A percentile compares a stretch with the other conserved stretches of the same genome.
phyloP scores from a whole-genome alignment of 2,113 vertebrate species.

The Heptranchias perlo region DNA sequence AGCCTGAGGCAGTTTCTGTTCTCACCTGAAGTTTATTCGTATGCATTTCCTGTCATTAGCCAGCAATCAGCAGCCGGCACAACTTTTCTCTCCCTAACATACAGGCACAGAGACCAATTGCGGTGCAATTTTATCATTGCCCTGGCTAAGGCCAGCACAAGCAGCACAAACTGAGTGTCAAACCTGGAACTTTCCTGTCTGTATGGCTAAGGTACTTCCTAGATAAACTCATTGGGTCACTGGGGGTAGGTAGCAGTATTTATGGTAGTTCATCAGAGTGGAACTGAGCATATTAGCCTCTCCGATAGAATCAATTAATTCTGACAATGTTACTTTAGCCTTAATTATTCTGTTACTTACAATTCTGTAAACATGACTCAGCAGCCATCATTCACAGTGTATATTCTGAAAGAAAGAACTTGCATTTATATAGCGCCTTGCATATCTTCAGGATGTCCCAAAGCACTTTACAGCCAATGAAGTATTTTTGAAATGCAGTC shows the following conservation, averaged over 20 bases:
- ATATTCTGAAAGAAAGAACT: neutral
- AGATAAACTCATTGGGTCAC: neutral
- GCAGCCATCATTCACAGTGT: neutral
- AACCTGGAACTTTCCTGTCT: neutral
- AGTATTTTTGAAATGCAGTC: neutral
- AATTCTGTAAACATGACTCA: neutral
- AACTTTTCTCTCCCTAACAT: neutral
- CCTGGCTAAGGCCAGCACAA: neutral
- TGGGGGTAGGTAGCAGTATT: neutral
- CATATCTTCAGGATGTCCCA: neutral
- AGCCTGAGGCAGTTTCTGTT: neutral
- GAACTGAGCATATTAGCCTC: neutral
- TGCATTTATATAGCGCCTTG: neutral
- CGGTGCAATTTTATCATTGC: neutral
- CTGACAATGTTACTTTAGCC: neutral
- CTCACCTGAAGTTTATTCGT: neutral
- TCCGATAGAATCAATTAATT: neutral
- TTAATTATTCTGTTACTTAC: neutral
- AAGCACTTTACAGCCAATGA: neutral
- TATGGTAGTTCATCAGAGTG: neutral
- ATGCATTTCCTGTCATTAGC: neutral
- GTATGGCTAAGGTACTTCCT: neutral
- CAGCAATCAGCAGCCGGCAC: neutral
- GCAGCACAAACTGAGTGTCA: neutral
- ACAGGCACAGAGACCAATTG: neutral